Percentiles rank a stretch among this genome's conserved stretches.
phyloP scores from a whole-genome alignment of 2,888 invertebrate genomes.

The Scotopteryx bipunctaria region DNA sequence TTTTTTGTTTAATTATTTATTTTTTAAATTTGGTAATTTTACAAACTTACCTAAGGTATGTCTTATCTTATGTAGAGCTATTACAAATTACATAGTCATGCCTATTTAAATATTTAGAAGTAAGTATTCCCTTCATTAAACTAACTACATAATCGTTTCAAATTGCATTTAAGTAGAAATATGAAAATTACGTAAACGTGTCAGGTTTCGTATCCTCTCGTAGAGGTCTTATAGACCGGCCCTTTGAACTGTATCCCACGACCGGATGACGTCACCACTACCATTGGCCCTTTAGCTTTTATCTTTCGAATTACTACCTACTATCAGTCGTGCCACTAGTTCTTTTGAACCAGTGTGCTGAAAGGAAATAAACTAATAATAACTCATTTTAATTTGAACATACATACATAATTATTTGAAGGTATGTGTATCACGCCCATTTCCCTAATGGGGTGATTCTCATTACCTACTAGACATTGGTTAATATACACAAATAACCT shows the following conservation, averaged over 20 bases:
- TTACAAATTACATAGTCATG: constrained; percentile 4
- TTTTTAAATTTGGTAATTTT: no score
- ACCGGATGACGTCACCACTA: constrained; percentile 44
- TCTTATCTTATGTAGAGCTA: neutral
- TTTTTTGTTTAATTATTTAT: no score
- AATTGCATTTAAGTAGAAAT: constrained; percentile 45
- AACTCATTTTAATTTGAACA: no score
- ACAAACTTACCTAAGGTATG: no score
- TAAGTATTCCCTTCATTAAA: constrained; percentile 32
- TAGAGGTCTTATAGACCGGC: constrained; percentile 54
- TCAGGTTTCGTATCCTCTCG: constrained; percentile 50
- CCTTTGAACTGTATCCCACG: constrained; percentile 69
- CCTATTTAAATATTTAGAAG: constrained; percentile 7
- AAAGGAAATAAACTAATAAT: no score
- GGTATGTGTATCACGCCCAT: no score
- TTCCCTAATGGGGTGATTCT: no score
- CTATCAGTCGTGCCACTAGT: no score
- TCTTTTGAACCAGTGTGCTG: no score
- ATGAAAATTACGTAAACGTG: constrained; percentile 49
- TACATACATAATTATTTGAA: no score
- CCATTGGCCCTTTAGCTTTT: neutral
- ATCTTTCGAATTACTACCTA: neutral
- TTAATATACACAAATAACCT: no score
- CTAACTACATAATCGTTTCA: constrained; percentile 44
- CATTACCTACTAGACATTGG: no score